Evolutionary conservation across 1,140 invertebrate genomes (phyloP).

Genomic region (Zaprionus ghesquierei): DNA sequence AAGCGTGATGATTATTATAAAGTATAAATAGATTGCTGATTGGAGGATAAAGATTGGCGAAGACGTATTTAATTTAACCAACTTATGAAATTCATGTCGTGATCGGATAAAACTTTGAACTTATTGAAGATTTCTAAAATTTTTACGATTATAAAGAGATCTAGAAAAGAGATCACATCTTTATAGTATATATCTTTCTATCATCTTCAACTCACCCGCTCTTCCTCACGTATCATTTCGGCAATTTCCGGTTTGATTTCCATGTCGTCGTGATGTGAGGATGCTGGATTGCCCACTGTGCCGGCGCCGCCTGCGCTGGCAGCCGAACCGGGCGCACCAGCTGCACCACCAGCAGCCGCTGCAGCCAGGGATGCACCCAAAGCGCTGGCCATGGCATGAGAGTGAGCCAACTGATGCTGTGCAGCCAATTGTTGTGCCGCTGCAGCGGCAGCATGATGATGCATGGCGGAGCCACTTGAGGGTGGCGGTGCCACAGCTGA

Average conservation of each 20-base stretch:
- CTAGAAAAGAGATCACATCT: neutral
- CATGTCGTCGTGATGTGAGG: constrained; percentile 87
- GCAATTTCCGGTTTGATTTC: constrained; percentile 96
- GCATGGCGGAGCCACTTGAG: constrained; percentile 45
- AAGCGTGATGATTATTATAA: neutral
- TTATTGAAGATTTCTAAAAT: too few relatives aligned
- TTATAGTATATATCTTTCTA: neutral
- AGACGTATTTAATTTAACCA: neutral
- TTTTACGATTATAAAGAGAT: too few relatives aligned
- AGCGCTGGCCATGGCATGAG: constrained; percentile 74
- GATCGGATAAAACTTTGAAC: too few relatives aligned
- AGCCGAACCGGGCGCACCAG: constrained; percentile 41
- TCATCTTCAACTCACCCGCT: constrained; percentile 90
- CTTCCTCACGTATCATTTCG: constrained; percentile 97
- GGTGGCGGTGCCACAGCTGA: constrained; percentile 32
- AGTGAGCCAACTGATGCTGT: constrained; percentile 75
- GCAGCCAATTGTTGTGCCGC: constrained; percentile 75
- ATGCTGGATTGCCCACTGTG: constrained; percentile 29
- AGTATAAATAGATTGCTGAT: neutral
- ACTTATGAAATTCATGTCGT: neutral
- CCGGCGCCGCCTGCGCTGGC: constrained; percentile 28
- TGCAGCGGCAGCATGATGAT: constrained; percentile 70
- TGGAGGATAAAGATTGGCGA: neutral
- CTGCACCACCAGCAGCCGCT: constrained; percentile 51
- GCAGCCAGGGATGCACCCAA: constrained; percentile 59